Evolutionary conservation across 2,888 invertebrate genomes (phyloP).

Genomic region (Platypus cylindrus): DNA sequence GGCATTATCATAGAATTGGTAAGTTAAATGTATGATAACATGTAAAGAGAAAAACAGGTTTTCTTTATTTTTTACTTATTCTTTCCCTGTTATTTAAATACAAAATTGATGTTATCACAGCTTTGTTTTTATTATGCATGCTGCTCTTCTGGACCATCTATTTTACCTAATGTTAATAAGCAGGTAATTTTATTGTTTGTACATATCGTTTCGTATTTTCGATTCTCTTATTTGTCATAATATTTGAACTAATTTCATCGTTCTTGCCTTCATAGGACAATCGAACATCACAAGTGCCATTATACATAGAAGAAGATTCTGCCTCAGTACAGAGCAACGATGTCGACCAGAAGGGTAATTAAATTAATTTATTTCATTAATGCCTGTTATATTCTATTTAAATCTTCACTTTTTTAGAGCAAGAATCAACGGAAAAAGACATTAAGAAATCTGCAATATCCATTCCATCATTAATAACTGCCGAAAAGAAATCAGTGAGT

Average conservation of each 20-base stretch:
- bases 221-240: not conserved
- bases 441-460: conserved; percentile 10
- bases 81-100: not conserved
- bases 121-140: conserved; percentile 45
- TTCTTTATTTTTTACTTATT: conserved; percentile 2
- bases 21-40: conserved; percentile 33
- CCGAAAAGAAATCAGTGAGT: conserved; percentile 14
- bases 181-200: too few relatives aligned
- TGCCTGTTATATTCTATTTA: too few relatives aligned
- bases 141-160: conserved; percentile 44
- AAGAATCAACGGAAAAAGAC: conserved; percentile 13
- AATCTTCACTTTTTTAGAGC: too few relatives aligned
- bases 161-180: conserved; percentile 25
- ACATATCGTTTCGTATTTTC: not conserved
- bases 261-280: conserved; percentile 55
- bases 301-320: conserved; percentile 87
- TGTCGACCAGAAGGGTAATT: conserved; percentile 66
- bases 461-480: conserved; percentile 4
- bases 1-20: conserved; percentile 67
- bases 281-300: conserved; percentile 78
- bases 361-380: too few relatives aligned
- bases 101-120: conserved; percentile 27
- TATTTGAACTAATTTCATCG: too few relatives aligned
- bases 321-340: conserved; percentile 73
- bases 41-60: not conserved